Conservation (phyloP, 2,797 vertebrate species). For the Sardinella longiceps region DNA sequence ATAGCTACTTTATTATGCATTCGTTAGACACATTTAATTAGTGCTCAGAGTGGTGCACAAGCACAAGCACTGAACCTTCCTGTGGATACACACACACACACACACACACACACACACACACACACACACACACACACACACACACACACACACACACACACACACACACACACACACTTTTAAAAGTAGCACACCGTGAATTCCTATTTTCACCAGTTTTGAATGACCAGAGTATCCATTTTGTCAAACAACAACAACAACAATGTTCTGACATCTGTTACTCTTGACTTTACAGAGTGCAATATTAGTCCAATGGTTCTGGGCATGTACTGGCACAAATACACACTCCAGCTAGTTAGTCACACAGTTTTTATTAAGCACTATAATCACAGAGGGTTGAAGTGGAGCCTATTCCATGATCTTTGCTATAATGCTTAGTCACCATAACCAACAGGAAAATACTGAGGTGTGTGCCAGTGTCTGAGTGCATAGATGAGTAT, state of each 20-base stretch:
- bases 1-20: slow-evolving; percentile 29
- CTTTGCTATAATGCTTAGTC: slow-evolving; percentile 3
- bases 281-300: no score
- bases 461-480: not conserved
- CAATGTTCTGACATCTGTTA: no score
- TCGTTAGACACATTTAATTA: slow-evolving; percentile 33
- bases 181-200: no score
- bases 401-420: no score
- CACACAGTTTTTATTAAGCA: not conserved
- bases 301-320: no score
- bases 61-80: not conserved
- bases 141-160: not conserved
- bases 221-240: no score
- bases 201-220: no score
- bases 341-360: not conserved
- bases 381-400: no score
- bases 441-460: not conserved
- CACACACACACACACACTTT: no score
- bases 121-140: no score
- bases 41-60: slow-evolving; percentile 5
- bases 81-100: not conserved
- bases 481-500: not conserved
- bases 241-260: no score
- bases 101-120: not conserved
- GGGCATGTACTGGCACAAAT: not conserved